A percentile compares a stretch with the other conserved stretches of the same genome.
Evolutionary conservation across 2,888 invertebrate genomes (phyloP).

Genomic region (Elmis aenea): DNA sequence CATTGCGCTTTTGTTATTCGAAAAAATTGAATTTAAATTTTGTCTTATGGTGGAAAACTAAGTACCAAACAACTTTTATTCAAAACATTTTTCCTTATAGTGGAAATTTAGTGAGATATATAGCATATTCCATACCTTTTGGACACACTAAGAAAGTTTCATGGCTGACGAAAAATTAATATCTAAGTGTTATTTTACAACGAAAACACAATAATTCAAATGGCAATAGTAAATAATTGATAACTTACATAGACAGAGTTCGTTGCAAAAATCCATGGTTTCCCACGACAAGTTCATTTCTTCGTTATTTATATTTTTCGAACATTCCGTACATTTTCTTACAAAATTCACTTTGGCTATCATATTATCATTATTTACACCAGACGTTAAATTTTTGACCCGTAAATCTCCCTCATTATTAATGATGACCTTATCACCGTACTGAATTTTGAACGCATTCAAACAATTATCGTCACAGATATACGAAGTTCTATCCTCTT

Average conservation of each 20-base stretch:
- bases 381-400: slow-evolving; percentile 31
- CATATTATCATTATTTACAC: slow-evolving; percentile 13
- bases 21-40: too few relatives aligned
- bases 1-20: too few relatives aligned
- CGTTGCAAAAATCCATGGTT: slow-evolving; percentile 90
- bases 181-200: too few relatives aligned
- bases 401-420: slow-evolving; percentile 39
- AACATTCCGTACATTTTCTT: slow-evolving; percentile 50
- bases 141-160: too few relatives aligned
- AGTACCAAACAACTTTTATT: too few relatives aligned
- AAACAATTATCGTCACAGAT: slow-evolving; percentile 58
- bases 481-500: slow-evolving; percentile 50
- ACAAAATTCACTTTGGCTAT: slow-evolving; percentile 27
- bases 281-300: slow-evolving; percentile 79
- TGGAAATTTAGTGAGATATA: too few relatives aligned
- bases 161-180: slow-evolving; percentile 3
- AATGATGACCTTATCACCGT: slow-evolving; percentile 44
- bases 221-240: slow-evolving; percentile 6
- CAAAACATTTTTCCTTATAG: too few relatives aligned
- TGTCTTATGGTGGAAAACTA: too few relatives aligned
- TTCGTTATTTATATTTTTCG: slow-evolving; percentile 46
- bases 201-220: slow-evolving; percentile 8
- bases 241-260: slow-evolving; percentile 67
- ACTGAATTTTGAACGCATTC: slow-evolving; percentile 44
- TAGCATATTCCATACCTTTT: too few relatives aligned